Base-by-base conservation (phyloP, 1,140 invertebrate genomes). In the Drosophila leontia region DNA sequence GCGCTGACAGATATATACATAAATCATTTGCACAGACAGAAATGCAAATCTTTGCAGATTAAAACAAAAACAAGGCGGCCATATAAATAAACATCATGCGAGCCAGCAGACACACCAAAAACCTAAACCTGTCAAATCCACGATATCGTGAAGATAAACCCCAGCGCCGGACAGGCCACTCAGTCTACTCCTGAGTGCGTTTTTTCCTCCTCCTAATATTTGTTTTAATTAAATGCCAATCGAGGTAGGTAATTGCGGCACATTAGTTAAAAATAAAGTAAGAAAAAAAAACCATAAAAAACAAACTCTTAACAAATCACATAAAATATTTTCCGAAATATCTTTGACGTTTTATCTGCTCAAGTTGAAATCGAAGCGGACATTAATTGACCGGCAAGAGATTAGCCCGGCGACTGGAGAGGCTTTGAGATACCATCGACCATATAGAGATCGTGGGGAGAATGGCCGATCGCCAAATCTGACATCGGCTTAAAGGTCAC, bases 211-310 rank as follows among this genome's bases (percentile, higher is more conserved):
- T 48, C 62, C 34, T 44, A 53, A 71, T 72, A 86, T 86, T 87
- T 80, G 84, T 83, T 88, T 86, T 80, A 86, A 83, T 86, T 86
- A 87, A 86, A 88, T 80, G 67, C 76, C 83, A 80, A 83, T 88
- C 83, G 76, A 42, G 68, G 68, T 63, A 59, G 80, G 83, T 86
- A 88, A 88, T 86, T 86, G 83, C 76, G 61, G 71, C 80, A 77
- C 80, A 86, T 86, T 83, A 83, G 80, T 12, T 51, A 44, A 58
- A 50, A 75, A 50, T 75, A 48, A 64, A 44, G 7, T n/a, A 53
- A 17, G 9, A 48, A 59, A 29, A 47, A 42, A 26, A 41, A 67
- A 35, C 3, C 9, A 42, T 5, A 64, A 59, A 50, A 62, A 72
- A 26, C 26, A 26, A 42, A 34, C 39, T 29, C 44, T 39, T 29